Conservation (phyloP, 2,113 vertebrate species). For the Theristicus caerulescens region DNA sequence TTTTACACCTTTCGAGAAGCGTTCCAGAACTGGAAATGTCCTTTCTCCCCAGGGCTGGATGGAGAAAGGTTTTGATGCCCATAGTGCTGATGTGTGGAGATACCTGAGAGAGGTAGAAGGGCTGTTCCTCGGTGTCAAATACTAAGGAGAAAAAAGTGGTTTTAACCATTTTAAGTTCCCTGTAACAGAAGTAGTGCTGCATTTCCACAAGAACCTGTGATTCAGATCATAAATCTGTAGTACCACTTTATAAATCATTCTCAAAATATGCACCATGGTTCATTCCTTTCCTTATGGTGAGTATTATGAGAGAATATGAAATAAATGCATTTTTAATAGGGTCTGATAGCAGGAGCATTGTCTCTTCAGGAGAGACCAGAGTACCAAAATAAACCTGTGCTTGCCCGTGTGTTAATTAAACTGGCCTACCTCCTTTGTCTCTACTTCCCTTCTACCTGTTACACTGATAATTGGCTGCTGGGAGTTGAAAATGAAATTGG, state of each 20-base stretch:
- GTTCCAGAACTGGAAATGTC: neutral
- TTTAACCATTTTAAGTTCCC: neutral
- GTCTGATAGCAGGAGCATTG: constrained; percentile 4
- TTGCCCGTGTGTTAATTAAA: constrained; percentile 54
- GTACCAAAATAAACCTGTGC: constrained; percentile 14
- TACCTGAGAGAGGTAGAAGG: neutral
- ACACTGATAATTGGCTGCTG: constrained; percentile 42
- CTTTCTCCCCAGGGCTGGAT: neutral
- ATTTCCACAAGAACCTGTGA: neutral
- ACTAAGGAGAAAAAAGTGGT: neutral
- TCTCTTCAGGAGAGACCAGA: neutral
- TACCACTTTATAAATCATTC: constrained; percentile 54
- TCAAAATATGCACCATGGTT: constrained; percentile 10
- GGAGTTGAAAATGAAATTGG: constrained; percentile 30
- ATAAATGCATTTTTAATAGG: constrained; percentile 61
- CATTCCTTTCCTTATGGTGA: constrained; percentile 23
- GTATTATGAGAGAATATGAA: constrained; percentile 34
- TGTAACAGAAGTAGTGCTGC: neutral
- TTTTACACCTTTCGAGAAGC: neutral
- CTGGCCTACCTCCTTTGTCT: constrained; percentile 3
- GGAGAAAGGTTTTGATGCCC: neutral
- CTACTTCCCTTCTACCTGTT: constrained; percentile 10
- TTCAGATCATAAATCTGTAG: constrained; percentile 20
- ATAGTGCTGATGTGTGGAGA: neutral
- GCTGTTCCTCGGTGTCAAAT: neutral